Evolutionary conservation across 2,113 vertebrate genomes (phyloP).

Genomic region (Verasper variegatus): DNA sequence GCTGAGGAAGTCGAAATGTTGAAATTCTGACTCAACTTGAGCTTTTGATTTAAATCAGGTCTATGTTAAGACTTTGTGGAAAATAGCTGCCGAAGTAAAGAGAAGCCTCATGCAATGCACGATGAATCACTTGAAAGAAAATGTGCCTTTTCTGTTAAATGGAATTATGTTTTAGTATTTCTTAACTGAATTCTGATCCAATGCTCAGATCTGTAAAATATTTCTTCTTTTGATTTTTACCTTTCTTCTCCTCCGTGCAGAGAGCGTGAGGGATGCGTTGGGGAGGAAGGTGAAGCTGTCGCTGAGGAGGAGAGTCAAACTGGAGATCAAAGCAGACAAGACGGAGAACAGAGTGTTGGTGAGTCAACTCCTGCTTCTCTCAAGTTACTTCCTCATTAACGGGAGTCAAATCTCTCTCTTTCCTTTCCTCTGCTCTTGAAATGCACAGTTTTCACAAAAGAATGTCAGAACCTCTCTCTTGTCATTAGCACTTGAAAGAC

Average conservation of each 20-base stretch:
- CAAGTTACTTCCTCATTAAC: conserved; percentile 29
- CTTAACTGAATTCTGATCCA: background rate
- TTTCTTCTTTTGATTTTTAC: background rate
- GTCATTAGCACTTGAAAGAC: too few species aligned
- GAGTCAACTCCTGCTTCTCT: conserved; percentile 81
- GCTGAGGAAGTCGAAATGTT: conserved; percentile 7
- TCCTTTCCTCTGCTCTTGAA: background rate
- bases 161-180: background rate
- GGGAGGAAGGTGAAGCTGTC: conserved; percentile 95
- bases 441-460: background rate
- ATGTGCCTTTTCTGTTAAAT: background rate
- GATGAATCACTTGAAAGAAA: background rate
- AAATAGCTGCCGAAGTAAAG: background rate
- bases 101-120: background rate
- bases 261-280: conserved; percentile 91
- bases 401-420: background rate
- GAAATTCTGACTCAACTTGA: background rate
- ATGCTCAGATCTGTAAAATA: background rate
- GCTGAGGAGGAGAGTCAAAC: conserved; percentile 92
- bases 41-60: conserved; percentile 2
- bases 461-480: background rate
- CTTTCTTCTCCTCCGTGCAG: conserved; percentile 57
- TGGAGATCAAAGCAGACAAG: conserved; percentile 96
- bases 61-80: background rate
- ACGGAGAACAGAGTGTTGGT: conserved; percentile 97